Evolutionary conservation across 2,888 invertebrate species (phyloP).

Genomic region (Aelia acuminata): DNA sequence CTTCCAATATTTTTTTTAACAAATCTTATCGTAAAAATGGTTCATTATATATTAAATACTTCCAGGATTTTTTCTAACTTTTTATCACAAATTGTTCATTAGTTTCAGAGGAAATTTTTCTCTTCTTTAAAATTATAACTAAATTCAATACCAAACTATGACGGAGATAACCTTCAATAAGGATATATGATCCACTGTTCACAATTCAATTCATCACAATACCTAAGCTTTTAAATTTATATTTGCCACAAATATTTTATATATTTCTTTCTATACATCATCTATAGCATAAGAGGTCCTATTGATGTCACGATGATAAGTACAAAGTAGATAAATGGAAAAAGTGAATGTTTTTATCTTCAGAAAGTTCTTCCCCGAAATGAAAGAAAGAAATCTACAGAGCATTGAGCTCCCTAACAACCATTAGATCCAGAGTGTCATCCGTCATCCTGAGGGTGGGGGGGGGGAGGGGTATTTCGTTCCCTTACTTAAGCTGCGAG

Average conservation of each 20-base stretch:
- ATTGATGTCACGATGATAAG: not conserved
- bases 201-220: not conserved
- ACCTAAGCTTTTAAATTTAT: too few species aligned
- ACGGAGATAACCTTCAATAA: too few species aligned
- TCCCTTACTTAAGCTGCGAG: not conserved
- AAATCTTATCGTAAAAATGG: too few species aligned
- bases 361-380: not conserved
- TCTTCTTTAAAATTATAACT: too few species aligned
- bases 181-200: not conserved
- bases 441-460: not conserved
- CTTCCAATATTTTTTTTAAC: too few species aligned
- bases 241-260: not conserved
- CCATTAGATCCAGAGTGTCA: not conserved
- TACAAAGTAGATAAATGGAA: not conserved
- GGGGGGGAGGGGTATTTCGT: not conserved
- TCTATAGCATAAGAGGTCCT: not conserved
- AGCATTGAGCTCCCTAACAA: not conserved
- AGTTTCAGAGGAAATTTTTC: too few species aligned
- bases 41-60: too few species aligned
- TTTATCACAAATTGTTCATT: too few species aligned
- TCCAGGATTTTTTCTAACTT: too few species aligned
- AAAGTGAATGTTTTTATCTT: not conserved
- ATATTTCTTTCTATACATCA: not conserved
- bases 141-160: too few species aligned
- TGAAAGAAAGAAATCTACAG: not conserved